Evolutionary conservation across 2,797 vertebrate genomes (phyloP).

Genomic region (Numenius phaeopus): DNA sequence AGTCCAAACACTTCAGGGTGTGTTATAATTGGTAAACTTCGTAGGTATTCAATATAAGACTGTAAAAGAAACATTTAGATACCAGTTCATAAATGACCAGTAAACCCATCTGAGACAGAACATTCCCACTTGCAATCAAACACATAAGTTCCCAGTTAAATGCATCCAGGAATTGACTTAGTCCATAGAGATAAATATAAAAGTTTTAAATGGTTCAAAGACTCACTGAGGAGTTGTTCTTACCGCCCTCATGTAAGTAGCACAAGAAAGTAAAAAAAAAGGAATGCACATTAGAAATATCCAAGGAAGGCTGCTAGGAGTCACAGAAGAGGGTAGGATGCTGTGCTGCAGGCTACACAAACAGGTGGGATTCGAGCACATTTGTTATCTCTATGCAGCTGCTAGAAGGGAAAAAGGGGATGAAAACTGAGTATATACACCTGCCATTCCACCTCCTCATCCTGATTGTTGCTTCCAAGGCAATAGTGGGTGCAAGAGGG

Average conservation of each 20-base stretch:
- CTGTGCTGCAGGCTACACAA: neutral
- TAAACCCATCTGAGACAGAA: neutral
- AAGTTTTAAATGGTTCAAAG: constrained; percentile 5
- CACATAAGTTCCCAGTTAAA: neutral
- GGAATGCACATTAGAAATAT: neutral
- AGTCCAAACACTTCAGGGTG: constrained; percentile 93
- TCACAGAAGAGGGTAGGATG: neutral
- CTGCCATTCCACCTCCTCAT: neutral
- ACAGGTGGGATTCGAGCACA: neutral
- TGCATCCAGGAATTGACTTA: neutral
- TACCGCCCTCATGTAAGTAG: neutral
- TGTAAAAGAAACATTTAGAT: constrained; percentile 73
- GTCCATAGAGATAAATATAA: neutral
- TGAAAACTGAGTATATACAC: neutral
- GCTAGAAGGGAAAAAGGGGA: neutral
- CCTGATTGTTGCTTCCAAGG: neutral
- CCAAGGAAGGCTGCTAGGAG: neutral
- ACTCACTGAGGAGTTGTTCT: neutral
- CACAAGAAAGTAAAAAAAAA: neutral
- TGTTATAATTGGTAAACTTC: constrained; percentile 86
- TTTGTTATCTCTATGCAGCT: neutral
- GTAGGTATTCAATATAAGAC: constrained; percentile 89
- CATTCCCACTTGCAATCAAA: neutral
- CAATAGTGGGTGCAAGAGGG: neutral
- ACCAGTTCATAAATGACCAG: neutral